A percentile compares a stretch with the other conserved stretches of the same genome.
Conservation (phyloP, 2,113 vertebrate genomes). For the Hemichromis elongatus region DNA sequence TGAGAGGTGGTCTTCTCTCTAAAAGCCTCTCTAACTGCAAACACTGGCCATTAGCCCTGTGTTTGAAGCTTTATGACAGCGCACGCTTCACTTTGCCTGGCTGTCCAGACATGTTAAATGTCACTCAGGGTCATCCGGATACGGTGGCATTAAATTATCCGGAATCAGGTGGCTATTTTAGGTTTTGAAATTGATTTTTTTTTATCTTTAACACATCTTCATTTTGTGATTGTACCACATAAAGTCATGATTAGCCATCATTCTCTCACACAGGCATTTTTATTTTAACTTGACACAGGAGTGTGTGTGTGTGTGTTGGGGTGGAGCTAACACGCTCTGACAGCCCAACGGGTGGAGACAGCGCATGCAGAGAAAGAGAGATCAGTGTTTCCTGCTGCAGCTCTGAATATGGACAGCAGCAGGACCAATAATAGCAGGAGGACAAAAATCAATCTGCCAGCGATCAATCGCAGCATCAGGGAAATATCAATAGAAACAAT, state of each 20-base stretch:
- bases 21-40: neutral
- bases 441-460: neutral
- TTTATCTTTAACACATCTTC: no score
- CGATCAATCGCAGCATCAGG: neutral
- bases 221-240: neutral
- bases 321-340: slow-evolving; percentile 51
- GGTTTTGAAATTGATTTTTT: no score
- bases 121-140: neutral
- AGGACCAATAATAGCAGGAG: neutral
- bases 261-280: neutral
- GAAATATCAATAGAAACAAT: neutral
- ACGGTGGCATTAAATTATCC: neutral
- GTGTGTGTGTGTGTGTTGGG: neutral
- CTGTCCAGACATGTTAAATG: neutral
- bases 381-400: neutral
- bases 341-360: slow-evolving; percentile 34
- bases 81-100: neutral
- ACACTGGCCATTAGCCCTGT: neutral
- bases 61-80: neutral
- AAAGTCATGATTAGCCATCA: slow-evolving; percentile 12
- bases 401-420: neutral
- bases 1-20: neutral
- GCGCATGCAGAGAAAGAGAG: neutral
- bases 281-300: slow-evolving; percentile 24
- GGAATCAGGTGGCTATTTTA: neutral